Percentiles rank a stretch among this genome's conserved stretches.
Evolutionary conservation across 2,888 invertebrate species (phyloP).

Genomic region (Coleophora deauratella): DNA sequence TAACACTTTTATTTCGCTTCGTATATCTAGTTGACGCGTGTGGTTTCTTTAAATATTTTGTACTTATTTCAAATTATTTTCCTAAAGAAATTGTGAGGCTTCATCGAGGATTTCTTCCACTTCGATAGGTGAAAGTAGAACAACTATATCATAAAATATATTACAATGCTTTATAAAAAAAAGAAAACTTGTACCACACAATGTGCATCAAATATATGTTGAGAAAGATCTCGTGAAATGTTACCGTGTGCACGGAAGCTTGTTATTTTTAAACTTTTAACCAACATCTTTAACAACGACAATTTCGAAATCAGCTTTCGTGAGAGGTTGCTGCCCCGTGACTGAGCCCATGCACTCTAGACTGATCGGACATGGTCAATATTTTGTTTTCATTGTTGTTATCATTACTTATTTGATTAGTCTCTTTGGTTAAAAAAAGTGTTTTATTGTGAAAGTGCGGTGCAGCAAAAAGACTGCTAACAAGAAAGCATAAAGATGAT

Average conservation of each 20-base stretch:
- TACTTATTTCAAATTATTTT: too few species aligned
- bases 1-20: conserved; percentile 44
- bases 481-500: too few species aligned
- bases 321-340: conserved; percentile 30
- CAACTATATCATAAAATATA: too few species aligned
- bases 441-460: conserved; percentile 22
- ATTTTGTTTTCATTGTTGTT: conserved; percentile 19
- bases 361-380: conserved; percentile 48
- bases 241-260: conserved; percentile 21
- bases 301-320: conserved; percentile 50
- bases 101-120: too few species aligned
- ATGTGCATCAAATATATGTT: conserved; percentile 23
- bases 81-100: too few species aligned
- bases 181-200: too few species aligned
- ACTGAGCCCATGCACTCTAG: conserved; percentile 33
- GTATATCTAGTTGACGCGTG: conserved; percentile 47
- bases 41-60: conserved; percentile 1
- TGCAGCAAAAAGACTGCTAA: conserved; percentile 35
- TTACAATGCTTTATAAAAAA: too few species aligned
- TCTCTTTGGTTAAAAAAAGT: neutral
- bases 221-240: conserved; percentile 27
- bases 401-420: neutral
- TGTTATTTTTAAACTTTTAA: conserved; percentile 48
- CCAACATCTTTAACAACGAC: conserved; percentile 37
- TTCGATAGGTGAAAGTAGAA: too few species aligned